A percentile compares a stretch with the other conserved stretches of the same genome.
Evolutionary conservation across 2,888 invertebrate species (phyloP).

Genomic region (Copidosoma aretas): DNA sequence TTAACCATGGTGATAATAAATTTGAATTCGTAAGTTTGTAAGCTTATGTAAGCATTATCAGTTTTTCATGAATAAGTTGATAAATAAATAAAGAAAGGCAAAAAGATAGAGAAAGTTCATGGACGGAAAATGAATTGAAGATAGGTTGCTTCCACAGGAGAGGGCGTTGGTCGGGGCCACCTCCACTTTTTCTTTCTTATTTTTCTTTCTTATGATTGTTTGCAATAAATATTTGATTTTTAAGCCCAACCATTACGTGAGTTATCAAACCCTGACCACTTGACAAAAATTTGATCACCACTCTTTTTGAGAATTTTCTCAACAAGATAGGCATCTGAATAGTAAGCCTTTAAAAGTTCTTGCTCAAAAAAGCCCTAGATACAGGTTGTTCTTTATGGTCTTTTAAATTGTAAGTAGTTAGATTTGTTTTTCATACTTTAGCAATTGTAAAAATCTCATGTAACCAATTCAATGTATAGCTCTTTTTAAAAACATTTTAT

Average conservation of each 20-base stretch:
- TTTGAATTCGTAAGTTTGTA: no score
- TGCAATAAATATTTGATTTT: no score
- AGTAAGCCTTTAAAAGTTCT: constrained; percentile 19
- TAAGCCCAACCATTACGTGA: constrained; percentile 37
- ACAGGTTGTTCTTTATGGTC: constrained; percentile 20
- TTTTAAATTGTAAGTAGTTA: constrained; percentile 46
- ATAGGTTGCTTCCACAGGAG: no score
- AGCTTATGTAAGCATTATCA: no score
- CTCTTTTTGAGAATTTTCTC: constrained; percentile 26
- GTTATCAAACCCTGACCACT: constrained; percentile 28
- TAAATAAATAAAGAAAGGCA: no score
- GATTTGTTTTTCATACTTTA: constrained; percentile 49
- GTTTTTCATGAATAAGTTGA: no score
- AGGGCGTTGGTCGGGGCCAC: no score
- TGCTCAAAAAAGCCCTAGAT: constrained; percentile 12
- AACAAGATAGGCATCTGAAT: constrained; percentile 32
- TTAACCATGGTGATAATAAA: no score
- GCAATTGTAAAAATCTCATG: constrained; percentile 53
- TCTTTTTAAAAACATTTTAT: constrained; percentile 36
- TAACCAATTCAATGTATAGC: constrained; percentile 51
- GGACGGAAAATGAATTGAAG: no score
- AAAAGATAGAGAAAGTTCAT: no score
- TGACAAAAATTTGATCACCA: constrained; percentile 32
- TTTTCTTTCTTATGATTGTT: no score
- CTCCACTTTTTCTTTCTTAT: no score